Evolutionary conservation across 2,888 invertebrate genomes (phyloP), one percentile per base, ranked within the genome.

Genomic region (Drosophila nigricruria): DNA sequence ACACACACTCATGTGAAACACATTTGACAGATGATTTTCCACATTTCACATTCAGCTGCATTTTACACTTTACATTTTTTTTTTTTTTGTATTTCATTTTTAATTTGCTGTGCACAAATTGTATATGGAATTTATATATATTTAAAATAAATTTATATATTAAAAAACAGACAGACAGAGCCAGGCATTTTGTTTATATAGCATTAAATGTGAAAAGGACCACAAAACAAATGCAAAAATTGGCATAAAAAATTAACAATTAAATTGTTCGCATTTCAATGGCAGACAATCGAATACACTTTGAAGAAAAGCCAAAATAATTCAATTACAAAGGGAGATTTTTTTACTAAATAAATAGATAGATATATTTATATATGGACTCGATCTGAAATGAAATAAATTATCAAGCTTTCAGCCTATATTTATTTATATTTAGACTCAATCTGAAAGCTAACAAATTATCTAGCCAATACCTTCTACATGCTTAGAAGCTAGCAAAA

Each of bases 11-110:
- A 27, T 70, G 59, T 27, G 65, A 58, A 70, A 54, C 56, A 49
- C 76, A 77, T 77, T 82, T 82, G 82, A 82, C 85, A 82, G 77
- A 77, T 82, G 79, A 82, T 79, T 85, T 82, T 85, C 72, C 85
- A 77, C 81, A 85, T 84, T 82, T 82, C 59, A 67, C 70, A 79
- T 77, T 75, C 82, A 80, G 58, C 59, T 63, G 59, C 25, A 49
- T 49, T 72, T 70, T 59, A 45, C 49, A 23, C 47, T 27, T 36
- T 43, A 23, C 47, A 30, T 56, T 20, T 30, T 1, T 36, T 16
- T 25, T 53, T 49, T 42, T n/a, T 45, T 36, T 40, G 54, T 36
- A 18, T 16, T 42, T n/a, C 27, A 47, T 30, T 64, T 70, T 75
- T 58, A 30, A 56, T 36, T 27, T 71, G 23, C 43, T 34, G 57